These are phyloP conservation scores for Callionymus lyra DNA, from an alignment of 2,113 vertebrate species.

Conservation along the genomic window DNA sequence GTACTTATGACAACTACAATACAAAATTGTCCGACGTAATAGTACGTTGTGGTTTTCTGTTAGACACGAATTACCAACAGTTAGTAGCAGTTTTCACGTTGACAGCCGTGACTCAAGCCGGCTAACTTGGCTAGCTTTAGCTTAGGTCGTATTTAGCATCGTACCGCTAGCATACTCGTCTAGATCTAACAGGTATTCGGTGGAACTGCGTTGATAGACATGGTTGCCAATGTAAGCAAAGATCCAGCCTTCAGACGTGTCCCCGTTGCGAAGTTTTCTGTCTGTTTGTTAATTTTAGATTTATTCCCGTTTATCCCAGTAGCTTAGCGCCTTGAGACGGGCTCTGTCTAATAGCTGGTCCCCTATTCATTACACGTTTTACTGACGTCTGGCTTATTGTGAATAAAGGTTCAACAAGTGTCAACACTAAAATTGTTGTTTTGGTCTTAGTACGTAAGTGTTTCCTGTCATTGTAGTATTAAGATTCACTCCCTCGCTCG, in stretches of 20 bases:
- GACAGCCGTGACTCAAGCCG: constrained; percentile 33
- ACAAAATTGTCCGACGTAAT: not conserved
- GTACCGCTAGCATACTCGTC: constrained; percentile 17
- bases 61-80: no score
- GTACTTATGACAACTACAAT: not conserved
- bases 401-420: no score
- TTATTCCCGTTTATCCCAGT: not conserved
- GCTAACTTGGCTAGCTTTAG: constrained; percentile 52
- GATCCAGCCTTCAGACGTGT: no score
- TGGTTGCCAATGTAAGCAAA: not conserved
- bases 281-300: not conserved
- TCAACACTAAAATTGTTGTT: no score
- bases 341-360: constrained; percentile 60
- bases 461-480: no score
- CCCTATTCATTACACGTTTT: no score
- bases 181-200: constrained; percentile 1
- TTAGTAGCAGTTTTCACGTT: not conserved
- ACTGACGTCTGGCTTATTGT: no score
- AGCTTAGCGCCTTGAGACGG: constrained; percentile 22
- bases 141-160: constrained; percentile 13
- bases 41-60: not conserved
- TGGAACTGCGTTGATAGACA: not conserved
- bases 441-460: no score
- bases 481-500: no score
- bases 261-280: fast-evolving